Conservation (phyloP, 2,113 vertebrate species). For the Sisor rabdophorus region DNA sequence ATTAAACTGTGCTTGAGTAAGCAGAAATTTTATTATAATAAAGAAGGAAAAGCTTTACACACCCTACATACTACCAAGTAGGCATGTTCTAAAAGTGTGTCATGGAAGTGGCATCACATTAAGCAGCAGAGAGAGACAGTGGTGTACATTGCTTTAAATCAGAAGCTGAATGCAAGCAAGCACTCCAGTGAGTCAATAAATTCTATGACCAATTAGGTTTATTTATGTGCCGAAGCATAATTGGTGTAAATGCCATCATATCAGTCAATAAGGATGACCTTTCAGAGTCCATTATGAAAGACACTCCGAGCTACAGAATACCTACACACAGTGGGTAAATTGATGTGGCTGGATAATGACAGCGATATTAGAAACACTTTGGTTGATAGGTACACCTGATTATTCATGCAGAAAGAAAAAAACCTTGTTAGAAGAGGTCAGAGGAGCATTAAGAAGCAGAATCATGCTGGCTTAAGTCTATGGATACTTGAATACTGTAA, state of each 20-base stretch:
- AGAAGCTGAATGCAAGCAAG: not conserved
- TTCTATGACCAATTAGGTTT: not conserved
- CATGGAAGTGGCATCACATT: not conserved
- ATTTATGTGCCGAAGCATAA: not conserved
- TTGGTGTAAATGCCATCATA: not conserved
- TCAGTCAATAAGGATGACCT: not conserved
- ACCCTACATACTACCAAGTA: too few relatives aligned
- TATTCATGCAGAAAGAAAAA: not conserved
- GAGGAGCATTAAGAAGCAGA: not conserved
- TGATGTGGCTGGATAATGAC: constrained; percentile 1
- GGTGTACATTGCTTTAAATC: not conserved
- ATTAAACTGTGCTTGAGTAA: too few relatives aligned
- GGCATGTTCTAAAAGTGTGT: not conserved
- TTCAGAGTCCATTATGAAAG: not conserved
- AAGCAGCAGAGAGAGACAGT: not conserved
- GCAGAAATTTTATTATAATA: too few relatives aligned
- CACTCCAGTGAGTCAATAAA: not conserved
- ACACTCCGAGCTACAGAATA: not conserved
- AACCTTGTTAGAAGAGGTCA: too few relatives aligned
- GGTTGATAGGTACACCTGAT: not conserved
- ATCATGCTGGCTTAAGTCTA: not conserved
- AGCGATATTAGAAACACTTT: not conserved
- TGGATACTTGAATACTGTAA: not conserved
- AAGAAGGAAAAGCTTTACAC: too few relatives aligned
- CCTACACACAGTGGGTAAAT: not conserved